Conservation (phyloP, 2,888 invertebrate genomes). For the Arge pagana region DNA sequence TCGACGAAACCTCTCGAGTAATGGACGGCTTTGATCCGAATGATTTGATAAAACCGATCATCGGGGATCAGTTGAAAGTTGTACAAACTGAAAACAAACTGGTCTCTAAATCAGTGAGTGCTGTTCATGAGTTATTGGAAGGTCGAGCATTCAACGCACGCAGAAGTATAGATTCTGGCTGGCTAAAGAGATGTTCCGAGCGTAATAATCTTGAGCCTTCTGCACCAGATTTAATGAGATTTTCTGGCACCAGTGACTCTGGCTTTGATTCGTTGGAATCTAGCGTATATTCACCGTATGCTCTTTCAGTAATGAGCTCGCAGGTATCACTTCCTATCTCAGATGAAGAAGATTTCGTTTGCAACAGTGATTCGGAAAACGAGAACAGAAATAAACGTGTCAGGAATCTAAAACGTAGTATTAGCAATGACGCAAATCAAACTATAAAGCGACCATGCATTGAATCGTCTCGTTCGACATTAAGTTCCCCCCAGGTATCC, state of each 20-base stretch:
- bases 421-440: constrained; percentile 29
- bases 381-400: constrained; percentile 58
- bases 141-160: constrained; percentile 30
- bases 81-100: constrained; percentile 34
- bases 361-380: constrained; percentile 71
- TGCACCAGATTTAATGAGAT: constrained; percentile 24
- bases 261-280: constrained; percentile 48
- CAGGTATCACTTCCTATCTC: constrained; percentile 35
- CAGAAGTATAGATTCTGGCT: constrained; percentile 62
- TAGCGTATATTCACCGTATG: constrained; percentile 32
- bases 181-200: constrained; percentile 62
- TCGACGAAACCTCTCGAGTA: constrained; percentile 4
- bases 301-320: not conserved
- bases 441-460: constrained; percentile 35
- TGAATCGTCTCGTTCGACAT: constrained; percentile 2
- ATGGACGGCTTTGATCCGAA: constrained; percentile 26
- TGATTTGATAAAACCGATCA: constrained; percentile 30
- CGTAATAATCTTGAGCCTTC: constrained; percentile 37
- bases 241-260: constrained; percentile 48
- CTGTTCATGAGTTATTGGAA: constrained; percentile 50
- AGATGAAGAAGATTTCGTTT: constrained; percentile 73
- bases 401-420: constrained; percentile 65
- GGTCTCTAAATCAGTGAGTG: constrained; percentile 41
- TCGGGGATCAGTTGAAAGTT: constrained; percentile 42
- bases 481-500: not conserved